Evolutionary conservation across 2,797 vertebrate species (phyloP).

Genomic region (Ctenosaura bakeri): DNA sequence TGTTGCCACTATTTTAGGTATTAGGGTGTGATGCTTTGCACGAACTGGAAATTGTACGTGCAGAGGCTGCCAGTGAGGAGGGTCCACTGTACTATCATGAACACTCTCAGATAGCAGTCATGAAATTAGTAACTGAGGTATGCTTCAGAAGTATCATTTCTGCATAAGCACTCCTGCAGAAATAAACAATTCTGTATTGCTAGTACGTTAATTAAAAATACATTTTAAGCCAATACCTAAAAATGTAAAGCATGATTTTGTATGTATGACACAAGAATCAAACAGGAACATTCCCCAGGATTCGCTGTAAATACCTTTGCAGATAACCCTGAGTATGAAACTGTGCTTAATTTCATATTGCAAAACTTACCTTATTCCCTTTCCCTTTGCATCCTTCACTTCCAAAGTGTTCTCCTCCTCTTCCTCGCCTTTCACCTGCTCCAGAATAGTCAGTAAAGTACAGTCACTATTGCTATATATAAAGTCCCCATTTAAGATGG

Average conservation of each 20-base stretch:
- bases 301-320: neutral
- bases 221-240: neutral
- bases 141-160: neutral
- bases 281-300: neutral
- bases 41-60: too few species aligned
- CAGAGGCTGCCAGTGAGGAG: too few species aligned
- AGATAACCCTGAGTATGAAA: neutral
- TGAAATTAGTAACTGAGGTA: neutral
- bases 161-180: neutral
- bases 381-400: slow-evolving; percentile 87
- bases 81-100: too few species aligned
- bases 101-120: neutral
- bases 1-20: too few species aligned
- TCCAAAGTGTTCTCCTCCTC: slow-evolving; percentile 92
- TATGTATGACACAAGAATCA: neutral
- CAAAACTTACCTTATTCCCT: slow-evolving; percentile 87
- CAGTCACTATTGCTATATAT: slow-evolving; percentile 6
- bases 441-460: slow-evolving; percentile 27
- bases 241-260: neutral
- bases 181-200: neutral
- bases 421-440: slow-evolving; percentile 92
- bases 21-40: too few species aligned
- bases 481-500: neutral
- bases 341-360: neutral
- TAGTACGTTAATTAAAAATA: neutral